Evolutionary conservation across 2,113 vertebrate species (phyloP), one percentile per base, ranked within the genome.

Genomic region (Nesogale talazaci): DNA sequence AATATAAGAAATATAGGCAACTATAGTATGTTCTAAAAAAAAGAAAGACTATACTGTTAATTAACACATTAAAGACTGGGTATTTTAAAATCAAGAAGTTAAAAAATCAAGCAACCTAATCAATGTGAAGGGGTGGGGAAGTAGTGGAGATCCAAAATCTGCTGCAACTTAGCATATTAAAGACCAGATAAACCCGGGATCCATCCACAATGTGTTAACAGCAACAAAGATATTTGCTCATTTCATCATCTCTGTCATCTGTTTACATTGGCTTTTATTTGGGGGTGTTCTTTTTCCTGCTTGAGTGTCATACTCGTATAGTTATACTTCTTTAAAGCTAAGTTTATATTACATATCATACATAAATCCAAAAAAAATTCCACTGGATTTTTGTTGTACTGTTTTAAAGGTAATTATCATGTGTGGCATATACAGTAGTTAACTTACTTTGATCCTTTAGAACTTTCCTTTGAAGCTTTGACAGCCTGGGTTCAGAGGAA

Each of bases 11-110:
- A 78, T 85, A 88, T 57, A 38, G 31, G 29, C 3, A 80, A 80
- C 77, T 69, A n/a, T 56, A 59, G 59, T 72, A 23, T 36, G 74
- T 89, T 14, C 75, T 79, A 92, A 31, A 61, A 87, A 87, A 59
- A 6, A 42, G 27, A 89, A 76, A 2, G 0, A 15, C 65, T 81
- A 2, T 87, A 1, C 34, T 72, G 15, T 36, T 72, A 36, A 72
- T 36, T 52, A 82, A n/a, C n/a, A n/a, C n/a, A n/a, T n/a, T n/a
- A n/a, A n/a, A n/a, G n/a, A n/a, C n/a, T n/a, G n/a, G n/a, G n/a
- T n/a, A n/a, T n/a, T n/a, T n/a, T n/a, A n/a, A n/a, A n/a, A n/a
- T n/a, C n/a, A n/a, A n/a, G n/a, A n/a, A n/a, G n/a, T n/a, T n/a
- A n/a, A n/a, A n/a, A n/a, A n/a, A n/a, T n/a, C n/a, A n/a, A n/a